These are phyloP conservation scores for Valencia hispanica DNA, from an alignment of 2,797 vertebrate genomes.

Conservation along the genomic window DNA sequence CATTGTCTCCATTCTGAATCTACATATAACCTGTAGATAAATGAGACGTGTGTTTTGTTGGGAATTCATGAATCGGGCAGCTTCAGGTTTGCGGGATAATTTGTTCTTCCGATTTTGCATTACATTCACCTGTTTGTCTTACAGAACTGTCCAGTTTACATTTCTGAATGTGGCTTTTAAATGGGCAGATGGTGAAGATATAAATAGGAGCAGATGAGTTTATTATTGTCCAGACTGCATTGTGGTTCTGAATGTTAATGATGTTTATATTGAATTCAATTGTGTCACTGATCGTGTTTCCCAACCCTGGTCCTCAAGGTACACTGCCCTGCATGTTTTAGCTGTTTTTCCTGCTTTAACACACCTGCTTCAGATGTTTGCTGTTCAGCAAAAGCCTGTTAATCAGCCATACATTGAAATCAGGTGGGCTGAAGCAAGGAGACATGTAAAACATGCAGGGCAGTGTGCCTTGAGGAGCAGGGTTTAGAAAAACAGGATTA, in stretches of 20 bases:
- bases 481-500: too few relatives aligned
- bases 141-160: slow-evolving; percentile 22
- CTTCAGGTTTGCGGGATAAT: slow-evolving; percentile 37
- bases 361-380: too few relatives aligned
- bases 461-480: too few relatives aligned
- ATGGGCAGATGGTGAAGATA: neutral
- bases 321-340: too few relatives aligned
- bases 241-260: slow-evolving; percentile 19
- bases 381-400: too few relatives aligned
- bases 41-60: slow-evolving; percentile 18
- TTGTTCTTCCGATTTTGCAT: slow-evolving; percentile 37
- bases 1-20: slow-evolving; percentile 2
- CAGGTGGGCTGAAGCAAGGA: too few relatives aligned
- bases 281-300: too few relatives aligned
- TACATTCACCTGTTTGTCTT: slow-evolving; percentile 27
- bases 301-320: too few relatives aligned
- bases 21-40: slow-evolving; percentile 34
- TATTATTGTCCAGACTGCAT: neutral
- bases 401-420: too few relatives aligned
- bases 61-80: slow-evolving; percentile 22
- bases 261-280: neutral
- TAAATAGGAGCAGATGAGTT: slow-evolving; percentile 18
- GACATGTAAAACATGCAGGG: too few relatives aligned
- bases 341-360: too few relatives aligned
- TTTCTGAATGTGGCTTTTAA: slow-evolving; percentile 14